Percentiles rank a stretch among this genome's conserved stretches.
These are phyloP conservation scores for Esox masquinongy DNA, from an alignment of 2,797 vertebrate genomes.

Conservation along the genomic window DNA sequence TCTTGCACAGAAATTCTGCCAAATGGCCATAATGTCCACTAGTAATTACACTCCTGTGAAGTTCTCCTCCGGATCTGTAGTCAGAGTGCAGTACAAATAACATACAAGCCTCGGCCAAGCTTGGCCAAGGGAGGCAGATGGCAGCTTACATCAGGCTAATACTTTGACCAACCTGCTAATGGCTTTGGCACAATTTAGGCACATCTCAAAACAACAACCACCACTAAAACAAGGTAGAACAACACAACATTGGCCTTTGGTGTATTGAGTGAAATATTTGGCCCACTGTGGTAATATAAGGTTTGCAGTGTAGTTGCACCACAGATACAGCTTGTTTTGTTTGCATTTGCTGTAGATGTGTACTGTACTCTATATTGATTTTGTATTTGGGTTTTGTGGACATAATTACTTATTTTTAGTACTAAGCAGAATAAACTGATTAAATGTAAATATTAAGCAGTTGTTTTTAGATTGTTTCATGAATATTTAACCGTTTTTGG, in stretches of 20 bases:
- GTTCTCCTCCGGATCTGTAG: constrained; percentile 31
- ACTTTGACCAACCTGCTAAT: constrained; percentile 42
- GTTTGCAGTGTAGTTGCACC: background rate
- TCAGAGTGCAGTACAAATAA: constrained; percentile 23
- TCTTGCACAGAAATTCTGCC: constrained; percentile 33
- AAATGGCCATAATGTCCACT: constrained; percentile 38
- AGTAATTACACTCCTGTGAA: constrained; percentile 43
- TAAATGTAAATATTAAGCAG: background rate
- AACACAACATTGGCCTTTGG: background rate
- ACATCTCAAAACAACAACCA: constrained; percentile 28
- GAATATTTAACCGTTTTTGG: background rate
- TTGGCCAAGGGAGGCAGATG: constrained; percentile 28
- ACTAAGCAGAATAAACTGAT: background rate
- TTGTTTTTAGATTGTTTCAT: background rate
- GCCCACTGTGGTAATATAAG: background rate
- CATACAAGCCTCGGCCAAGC: constrained; percentile 5
- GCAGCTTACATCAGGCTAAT: constrained; percentile 29
- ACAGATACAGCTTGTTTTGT: background rate
- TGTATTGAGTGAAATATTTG: background rate
- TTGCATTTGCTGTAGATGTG: background rate
- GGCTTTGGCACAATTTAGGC: constrained; percentile 42
- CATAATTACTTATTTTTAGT: background rate
- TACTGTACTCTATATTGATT: background rate
- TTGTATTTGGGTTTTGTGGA: background rate
- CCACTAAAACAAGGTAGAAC: constrained; percentile 29